A percentile compares a stretch with the other conserved stretches of the same genome.
phyloP scores from a whole-genome alignment of 2,797 vertebrate genomes.

The Peromyscus eremicus region DNA sequence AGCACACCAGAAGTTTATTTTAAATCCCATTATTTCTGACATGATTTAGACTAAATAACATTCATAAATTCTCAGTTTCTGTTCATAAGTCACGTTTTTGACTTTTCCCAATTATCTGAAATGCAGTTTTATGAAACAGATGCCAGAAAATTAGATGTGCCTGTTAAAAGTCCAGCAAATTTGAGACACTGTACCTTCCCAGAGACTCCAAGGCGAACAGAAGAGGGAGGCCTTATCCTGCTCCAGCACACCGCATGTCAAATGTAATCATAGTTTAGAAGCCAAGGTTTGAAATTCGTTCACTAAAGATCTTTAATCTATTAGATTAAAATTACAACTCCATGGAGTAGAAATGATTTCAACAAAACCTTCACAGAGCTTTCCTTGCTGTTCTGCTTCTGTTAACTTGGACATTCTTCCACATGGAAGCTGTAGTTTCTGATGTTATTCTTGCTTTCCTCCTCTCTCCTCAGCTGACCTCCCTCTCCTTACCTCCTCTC shows the following conservation, averaged over 20 bases:
- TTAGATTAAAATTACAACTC: neutral
- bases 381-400: neutral
- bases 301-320: slow-evolving; percentile 2
- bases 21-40: slow-evolving; percentile 1
- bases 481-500: no score
- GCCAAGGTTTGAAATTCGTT: neutral
- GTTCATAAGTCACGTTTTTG: neutral
- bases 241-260: neutral
- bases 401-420: neutral
- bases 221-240: neutral
- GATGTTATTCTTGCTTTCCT: neutral
- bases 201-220: neutral
- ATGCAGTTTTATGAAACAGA: neutral
- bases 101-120: neutral
- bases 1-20: neutral
- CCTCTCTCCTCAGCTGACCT: neutral
- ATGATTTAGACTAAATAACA: slow-evolving; percentile 8
- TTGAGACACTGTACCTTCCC: neutral
- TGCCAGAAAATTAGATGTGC: neutral
- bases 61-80: neutral
- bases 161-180: neutral
- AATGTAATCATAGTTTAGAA: neutral
- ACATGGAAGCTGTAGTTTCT: neutral
- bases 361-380: neutral
- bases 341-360: neutral